Evolutionary conservation across 2,888 invertebrate species (phyloP).

Genomic region (Siphonodentalium dalli): DNA sequence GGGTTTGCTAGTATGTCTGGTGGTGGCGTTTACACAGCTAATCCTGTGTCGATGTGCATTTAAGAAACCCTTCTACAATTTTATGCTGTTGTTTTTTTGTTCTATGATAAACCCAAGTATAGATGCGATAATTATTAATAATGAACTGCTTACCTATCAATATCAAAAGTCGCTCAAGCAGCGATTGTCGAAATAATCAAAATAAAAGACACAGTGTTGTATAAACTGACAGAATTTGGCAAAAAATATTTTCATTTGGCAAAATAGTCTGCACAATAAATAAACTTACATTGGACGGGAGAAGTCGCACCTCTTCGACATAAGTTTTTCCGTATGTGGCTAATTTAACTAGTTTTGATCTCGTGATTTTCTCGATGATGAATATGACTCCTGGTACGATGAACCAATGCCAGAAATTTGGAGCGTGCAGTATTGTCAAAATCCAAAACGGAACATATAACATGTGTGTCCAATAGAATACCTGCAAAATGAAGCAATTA

Average conservation of each 20-base stretch:
- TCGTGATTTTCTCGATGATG: slow-evolving; percentile 75
- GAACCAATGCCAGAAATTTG: slow-evolving; percentile 97
- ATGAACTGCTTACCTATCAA: slow-evolving; percentile 84
- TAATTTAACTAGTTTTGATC: slow-evolving; percentile 35
- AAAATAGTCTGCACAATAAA: background rate
- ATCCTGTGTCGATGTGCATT: too few species aligned
- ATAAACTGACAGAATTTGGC: slow-evolving; percentile 40
- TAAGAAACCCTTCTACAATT: too few species aligned
- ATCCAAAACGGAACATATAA: slow-evolving; percentile 87
- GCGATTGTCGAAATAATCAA: too few species aligned
- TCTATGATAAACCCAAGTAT: too few species aligned
- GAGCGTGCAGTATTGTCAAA: slow-evolving; percentile 83
- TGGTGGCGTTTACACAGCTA: too few species aligned
- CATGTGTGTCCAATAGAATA: slow-evolving; percentile 93
- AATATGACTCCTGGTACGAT: slow-evolving; percentile 82
- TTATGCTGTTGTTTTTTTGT: too few species aligned
- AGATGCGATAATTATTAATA: too few species aligned
- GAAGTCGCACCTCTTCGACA: slow-evolving; percentile 84
- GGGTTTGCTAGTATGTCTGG: too few species aligned
- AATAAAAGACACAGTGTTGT: slow-evolving; percentile 82
- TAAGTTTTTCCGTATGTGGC: slow-evolving; percentile 77
- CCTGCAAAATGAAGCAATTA: slow-evolving; percentile 67
- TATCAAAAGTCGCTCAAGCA: too few species aligned
- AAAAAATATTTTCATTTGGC: too few species aligned
- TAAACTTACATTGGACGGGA: slow-evolving; percentile 80